Base-by-base conservation (phyloP, 2,113 vertebrate genomes). In the Aptenodytes patagonicus region DNA sequence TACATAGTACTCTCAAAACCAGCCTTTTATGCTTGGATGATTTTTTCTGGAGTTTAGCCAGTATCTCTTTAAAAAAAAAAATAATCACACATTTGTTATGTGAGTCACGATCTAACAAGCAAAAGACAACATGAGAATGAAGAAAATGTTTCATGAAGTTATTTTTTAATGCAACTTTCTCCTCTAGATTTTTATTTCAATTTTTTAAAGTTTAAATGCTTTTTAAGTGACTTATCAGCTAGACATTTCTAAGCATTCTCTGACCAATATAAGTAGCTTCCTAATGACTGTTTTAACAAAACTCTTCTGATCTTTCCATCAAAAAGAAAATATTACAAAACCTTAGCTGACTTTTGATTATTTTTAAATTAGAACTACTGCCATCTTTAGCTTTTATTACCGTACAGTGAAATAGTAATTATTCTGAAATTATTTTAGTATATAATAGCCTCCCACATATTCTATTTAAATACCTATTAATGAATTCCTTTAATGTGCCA, bases 401-500 rank as follows among this genome's bases (percentile, higher is more conserved):
- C 58, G 61, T 93, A 90, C 65, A 87, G 76, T 82, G 95, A 96
- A 86, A 95, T 66, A 96, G 89, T 65, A 96, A 95, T 73, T 96
- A 94, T 65, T 95, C 81, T 91, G 58, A 95, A 85, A 96, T 85
- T 96, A 93, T 95, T 96, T 96, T 83, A 95, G 76, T 36, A 97
- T 68, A 62, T 58, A 95, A 87, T 93, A 90, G n/a, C 68, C 87
- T 58, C 85, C 95, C 87, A 91, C 84, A 65, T 75, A 78, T 73
- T 75, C 95, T 92, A 97, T 93, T 97, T 95, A 95, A 97, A 77
- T 38, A 66, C 42, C n/a, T 90, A 95, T 95, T 97, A 97, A 97
- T 89, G 70, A 96, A 93, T 94, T 81, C 26, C 78, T 97, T 96
- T 89, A 93, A 96, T 89, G 32, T 94, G 83, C 89, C 76, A 96